These are phyloP conservation scores for Rhinopomastus cyanomelas DNA, from an alignment of 2,113 vertebrate species.

Conservation along the genomic window DNA sequence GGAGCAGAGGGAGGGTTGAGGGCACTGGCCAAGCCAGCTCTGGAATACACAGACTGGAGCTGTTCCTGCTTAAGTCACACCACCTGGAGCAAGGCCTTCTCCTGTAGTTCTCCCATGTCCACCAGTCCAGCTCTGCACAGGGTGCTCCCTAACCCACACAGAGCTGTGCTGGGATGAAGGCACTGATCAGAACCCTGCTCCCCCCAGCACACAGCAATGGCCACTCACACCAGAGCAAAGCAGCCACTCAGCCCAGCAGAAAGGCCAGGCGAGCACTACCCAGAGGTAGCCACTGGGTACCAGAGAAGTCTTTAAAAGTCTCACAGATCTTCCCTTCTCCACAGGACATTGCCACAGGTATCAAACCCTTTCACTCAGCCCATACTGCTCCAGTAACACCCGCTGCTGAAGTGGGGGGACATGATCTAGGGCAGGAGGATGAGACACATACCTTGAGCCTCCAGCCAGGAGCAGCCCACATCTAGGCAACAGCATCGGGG, in stretches of 20 bases:
- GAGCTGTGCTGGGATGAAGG: neutral
- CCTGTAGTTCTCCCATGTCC: neutral
- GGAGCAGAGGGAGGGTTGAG: neutral
- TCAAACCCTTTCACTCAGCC: accelerated
- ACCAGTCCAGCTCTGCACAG: too few relatives aligned
- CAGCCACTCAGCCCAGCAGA: neutral
- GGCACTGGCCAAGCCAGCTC: neutral
- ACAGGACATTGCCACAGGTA: too few relatives aligned
- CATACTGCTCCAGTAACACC: accelerated
- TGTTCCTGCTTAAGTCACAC: neutral
- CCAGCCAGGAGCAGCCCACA: neutral
- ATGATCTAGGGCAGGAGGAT: neutral
- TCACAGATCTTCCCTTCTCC: neutral
- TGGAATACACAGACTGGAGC: neutral
- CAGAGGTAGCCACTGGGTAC: accelerated
- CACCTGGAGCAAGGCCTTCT: neutral
- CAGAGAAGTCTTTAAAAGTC: neutral
- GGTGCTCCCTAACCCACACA: too few relatives aligned
- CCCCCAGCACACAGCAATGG: neutral
- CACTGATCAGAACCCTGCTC: neutral
- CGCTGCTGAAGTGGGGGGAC: neutral
- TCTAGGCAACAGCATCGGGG: neutral
- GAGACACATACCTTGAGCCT: neutral
- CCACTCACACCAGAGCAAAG: accelerated
- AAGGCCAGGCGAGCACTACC: neutral